These are phyloP conservation scores for Lineus longissimus DNA, from an alignment of 1,140 invertebrate species.

Conservation along the genomic window DNA sequence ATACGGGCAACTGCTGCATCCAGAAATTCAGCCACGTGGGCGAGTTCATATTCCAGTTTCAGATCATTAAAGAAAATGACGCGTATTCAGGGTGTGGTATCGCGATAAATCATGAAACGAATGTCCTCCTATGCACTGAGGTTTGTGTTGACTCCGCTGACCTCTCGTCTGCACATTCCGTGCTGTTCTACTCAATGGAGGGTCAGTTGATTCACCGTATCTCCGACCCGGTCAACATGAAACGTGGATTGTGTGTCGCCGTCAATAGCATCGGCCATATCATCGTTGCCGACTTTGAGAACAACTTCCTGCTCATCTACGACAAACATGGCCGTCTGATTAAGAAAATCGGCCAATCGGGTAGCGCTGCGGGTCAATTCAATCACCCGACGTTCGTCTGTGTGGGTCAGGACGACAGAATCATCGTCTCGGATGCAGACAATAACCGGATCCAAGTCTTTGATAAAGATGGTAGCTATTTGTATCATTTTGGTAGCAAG, in stretches of 20 bases:
- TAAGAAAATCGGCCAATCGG: constrained; percentile 13
- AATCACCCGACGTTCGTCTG: constrained; percentile 24
- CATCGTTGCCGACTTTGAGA: constrained; percentile 18
- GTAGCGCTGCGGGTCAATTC: constrained; percentile 18
- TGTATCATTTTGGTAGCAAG: constrained; percentile 16
- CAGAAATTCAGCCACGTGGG: constrained; percentile 6
- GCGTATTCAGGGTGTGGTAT: constrained; percentile 11
- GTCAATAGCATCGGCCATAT: constrained; percentile 18
- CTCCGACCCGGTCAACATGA: constrained; percentile 8
- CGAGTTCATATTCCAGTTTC: constrained; percentile 4
- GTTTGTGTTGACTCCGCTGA: neutral
- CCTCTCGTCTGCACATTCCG: neutral
- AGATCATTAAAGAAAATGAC: constrained; percentile 3
- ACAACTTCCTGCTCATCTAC: constrained; percentile 14
- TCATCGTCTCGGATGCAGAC: constrained; percentile 40
- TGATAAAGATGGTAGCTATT: constrained; percentile 46
- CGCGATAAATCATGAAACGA: constrained; percentile 6
- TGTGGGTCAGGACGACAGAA: constrained; percentile 18
- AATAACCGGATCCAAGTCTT: constrained; percentile 60
- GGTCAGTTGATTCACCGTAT: neutral
- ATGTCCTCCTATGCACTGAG: constrained; percentile 11
- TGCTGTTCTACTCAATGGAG: constrained; percentile 8
- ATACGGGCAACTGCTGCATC: constrained; percentile 17
- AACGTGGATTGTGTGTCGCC: constrained; percentile 15
- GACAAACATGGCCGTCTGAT: constrained; percentile 14